These are phyloP conservation scores for Eristalis intricaria DNA, from an alignment of 2,888 invertebrate genomes.

Conservation along the genomic window DNA sequence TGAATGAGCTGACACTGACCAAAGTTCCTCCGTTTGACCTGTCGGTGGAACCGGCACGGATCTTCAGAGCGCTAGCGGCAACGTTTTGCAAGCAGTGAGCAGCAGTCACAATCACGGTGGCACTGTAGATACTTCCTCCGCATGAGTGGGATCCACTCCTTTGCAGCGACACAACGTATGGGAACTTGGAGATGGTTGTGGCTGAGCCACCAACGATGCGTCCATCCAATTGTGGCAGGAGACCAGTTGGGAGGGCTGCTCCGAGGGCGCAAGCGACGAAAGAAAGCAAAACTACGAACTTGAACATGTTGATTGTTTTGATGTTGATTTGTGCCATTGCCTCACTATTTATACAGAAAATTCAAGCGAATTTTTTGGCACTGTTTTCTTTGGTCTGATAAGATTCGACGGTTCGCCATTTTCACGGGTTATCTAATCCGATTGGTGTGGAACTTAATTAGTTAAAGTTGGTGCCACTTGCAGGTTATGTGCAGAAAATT, in stretches of 20 bases:
- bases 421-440: no score
- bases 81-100: slow-evolving; percentile 82
- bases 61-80: slow-evolving; percentile 60
- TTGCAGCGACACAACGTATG: slow-evolving; percentile 67
- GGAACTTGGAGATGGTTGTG: slow-evolving; percentile 63
- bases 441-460: no score
- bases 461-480: no score
- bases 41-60: slow-evolving; percentile 83
- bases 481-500: no score
- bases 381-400: no score
- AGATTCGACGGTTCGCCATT: no score
- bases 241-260: not conserved
- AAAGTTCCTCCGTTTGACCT: slow-evolving; percentile 75
- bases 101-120: slow-evolving; percentile 82
- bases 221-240: slow-evolving; percentile 6
- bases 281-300: slow-evolving; percentile 9
- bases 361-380: not conserved
- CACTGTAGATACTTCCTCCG: slow-evolving; percentile 82
- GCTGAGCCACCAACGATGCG: slow-evolving; percentile 68
- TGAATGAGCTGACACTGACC: slow-evolving; percentile 67
- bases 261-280: slow-evolving; percentile 3
- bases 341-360: not conserved
- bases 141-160: slow-evolving; percentile 81
- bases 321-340: not conserved
- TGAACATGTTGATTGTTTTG: slow-evolving; percentile 19